Evolutionary conservation across 1,140 invertebrate species (phyloP).

Genomic region (Samia ricini): DNA sequence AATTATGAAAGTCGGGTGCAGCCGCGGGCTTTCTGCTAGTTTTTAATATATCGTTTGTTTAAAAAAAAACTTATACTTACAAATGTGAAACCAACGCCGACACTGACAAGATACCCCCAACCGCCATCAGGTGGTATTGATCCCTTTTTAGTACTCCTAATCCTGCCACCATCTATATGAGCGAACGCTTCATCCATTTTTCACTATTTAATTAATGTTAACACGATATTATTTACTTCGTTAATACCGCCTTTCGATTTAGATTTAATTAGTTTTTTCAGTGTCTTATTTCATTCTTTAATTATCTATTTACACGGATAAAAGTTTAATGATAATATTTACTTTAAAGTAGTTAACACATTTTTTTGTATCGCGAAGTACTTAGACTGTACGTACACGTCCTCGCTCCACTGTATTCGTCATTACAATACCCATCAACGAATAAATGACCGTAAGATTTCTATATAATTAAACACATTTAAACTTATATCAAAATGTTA

Average conservation of each 20-base stretch:
- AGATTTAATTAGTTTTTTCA: too few relatives aligned
- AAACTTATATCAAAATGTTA: not conserved
- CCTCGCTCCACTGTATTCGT: slow-evolving; percentile 33
- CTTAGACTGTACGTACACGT: slow-evolving; percentile 22
- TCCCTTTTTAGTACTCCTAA: slow-evolving; percentile 33
- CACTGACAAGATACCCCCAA: slow-evolving; percentile 61
- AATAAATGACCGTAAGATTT: not conserved
- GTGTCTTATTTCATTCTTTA: slow-evolving; percentile 4
- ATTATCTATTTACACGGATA: too few relatives aligned
- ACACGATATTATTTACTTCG: too few relatives aligned
- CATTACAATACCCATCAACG: slow-evolving; percentile 21
- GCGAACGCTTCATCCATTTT: slow-evolving; percentile 70
- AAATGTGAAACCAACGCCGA: slow-evolving; percentile 67
- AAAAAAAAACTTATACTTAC: slow-evolving; percentile 67
- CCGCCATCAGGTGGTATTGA: slow-evolving; percentile 58
- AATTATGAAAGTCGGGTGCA: too few relatives aligned
- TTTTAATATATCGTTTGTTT: too few relatives aligned
- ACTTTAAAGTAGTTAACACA: too few relatives aligned
- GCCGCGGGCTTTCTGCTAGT: too few relatives aligned
- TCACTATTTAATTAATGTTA: not conserved
- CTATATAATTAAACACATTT: not conserved
- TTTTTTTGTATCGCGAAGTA: slow-evolving; percentile 15
- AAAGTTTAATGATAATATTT: too few relatives aligned
- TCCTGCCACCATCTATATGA: slow-evolving; percentile 42
- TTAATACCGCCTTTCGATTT: too few relatives aligned